A percentile compares a stretch with the other conserved stretches of the same genome.
phyloP scores from a whole-genome alignment of 2,888 invertebrate species.

The Ophonus ardosiacus region DNA sequence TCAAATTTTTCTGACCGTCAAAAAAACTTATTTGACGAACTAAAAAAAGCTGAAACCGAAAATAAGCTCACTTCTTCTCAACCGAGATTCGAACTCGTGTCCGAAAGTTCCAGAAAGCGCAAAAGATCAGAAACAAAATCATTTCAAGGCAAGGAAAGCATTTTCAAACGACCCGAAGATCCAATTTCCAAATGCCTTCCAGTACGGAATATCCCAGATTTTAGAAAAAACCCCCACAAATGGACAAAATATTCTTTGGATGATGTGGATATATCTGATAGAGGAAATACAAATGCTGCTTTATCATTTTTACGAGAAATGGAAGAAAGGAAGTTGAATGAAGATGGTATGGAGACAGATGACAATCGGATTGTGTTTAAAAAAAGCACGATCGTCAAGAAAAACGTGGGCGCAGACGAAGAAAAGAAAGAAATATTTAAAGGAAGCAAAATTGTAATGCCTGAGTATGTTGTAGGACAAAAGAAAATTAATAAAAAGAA shows the following conservation, averaged over 20 bases:
- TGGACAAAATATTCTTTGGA: constrained; percentile 89
- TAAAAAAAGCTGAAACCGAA: constrained; percentile 74
- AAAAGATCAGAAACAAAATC: constrained; percentile 78
- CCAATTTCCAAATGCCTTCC: constrained; percentile 80
- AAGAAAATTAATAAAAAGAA: constrained; percentile 77
- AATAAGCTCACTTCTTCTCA: constrained; percentile 7
- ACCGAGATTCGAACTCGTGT: constrained; percentile 65
- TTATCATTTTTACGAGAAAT: constrained; percentile 85
- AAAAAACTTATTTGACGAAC: constrained; percentile 83
- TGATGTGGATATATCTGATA: constrained; percentile 90
- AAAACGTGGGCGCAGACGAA: constrained; percentile 65
- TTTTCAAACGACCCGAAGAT: constrained; percentile 86
- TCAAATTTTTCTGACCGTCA: constrained; percentile 79
- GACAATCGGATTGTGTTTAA: constrained; percentile 64
- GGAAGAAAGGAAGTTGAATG: constrained; percentile 77
- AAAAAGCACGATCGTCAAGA: constrained; percentile 63
- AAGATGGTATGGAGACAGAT: constrained; percentile 66
- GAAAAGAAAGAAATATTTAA: constrained; percentile 78
- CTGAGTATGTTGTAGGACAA: constrained; percentile 88
- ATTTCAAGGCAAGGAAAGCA: constrained; percentile 86
- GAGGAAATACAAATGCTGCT: constrained; percentile 87
- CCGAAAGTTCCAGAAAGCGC: constrained; percentile 72
- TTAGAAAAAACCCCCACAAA: constrained; percentile 86
- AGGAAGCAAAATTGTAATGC: constrained; percentile 86
- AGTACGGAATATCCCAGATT: constrained; percentile 76